Conservation (phyloP, 2,888 invertebrate species). For the Philaethria dido region DNA sequence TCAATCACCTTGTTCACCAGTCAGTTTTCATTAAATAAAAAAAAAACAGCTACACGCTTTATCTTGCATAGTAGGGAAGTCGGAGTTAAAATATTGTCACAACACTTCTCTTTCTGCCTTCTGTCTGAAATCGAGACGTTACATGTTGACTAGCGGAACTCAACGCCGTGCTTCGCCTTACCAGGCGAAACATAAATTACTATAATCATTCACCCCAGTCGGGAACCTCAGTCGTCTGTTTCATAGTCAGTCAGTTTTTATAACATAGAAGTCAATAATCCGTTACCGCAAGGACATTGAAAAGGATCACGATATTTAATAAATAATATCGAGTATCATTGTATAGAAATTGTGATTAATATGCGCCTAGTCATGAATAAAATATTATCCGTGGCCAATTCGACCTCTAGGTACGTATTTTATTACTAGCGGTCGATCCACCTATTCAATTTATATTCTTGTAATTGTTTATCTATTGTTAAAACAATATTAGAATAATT, state of each 20-base stretch:
- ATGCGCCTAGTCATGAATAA: constrained; percentile 7
- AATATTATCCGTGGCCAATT: constrained; percentile 11
- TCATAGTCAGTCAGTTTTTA: neutral
- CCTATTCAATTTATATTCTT: neutral
- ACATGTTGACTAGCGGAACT: too few relatives aligned
- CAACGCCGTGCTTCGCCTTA: too few relatives aligned
- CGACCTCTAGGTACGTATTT: constrained; percentile 5
- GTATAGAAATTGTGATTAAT: constrained; percentile 3
- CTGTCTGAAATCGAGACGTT: too few relatives aligned
- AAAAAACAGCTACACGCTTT: too few relatives aligned
- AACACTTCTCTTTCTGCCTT: too few relatives aligned
- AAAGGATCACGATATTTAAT: neutral
- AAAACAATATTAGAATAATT: too few relatives aligned
- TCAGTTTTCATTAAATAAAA: too few relatives aligned
- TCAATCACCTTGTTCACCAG: too few relatives aligned
- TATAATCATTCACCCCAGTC: too few relatives aligned
- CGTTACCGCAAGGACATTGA: too few relatives aligned
- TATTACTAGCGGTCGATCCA: constrained; percentile 9
- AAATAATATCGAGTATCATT: constrained; percentile 11
- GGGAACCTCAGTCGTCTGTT: neutral
- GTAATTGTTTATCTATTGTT: neutral
- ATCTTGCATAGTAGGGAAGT: too few relatives aligned
- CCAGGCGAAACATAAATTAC: neutral
- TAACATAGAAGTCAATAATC: neutral
- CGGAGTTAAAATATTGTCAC: too few relatives aligned